A percentile compares a stretch with the other conserved stretches of the same genome.
Evolutionary conservation across 2,797 vertebrate genomes (phyloP).

Genomic region (Hippoglossus hippoglossus): DNA sequence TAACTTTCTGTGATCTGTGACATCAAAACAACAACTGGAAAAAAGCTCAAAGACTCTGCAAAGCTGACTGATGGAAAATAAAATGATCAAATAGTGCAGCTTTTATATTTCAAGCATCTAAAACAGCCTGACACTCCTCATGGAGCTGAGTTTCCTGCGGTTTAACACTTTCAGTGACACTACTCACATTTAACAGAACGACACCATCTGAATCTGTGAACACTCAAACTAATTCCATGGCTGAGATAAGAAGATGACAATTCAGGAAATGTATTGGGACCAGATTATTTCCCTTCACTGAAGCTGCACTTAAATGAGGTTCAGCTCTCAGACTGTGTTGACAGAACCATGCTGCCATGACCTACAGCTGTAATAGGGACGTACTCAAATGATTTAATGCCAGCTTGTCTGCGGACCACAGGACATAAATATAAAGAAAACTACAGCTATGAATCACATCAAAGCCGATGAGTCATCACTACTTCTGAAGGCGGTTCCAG

Average conservation of each 20-base stretch:
- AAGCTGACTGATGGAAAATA: too few species aligned
- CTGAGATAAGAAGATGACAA: not conserved
- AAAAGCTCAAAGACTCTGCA: too few species aligned
- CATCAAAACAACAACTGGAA: too few species aligned
- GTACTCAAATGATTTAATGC: constrained; percentile 26
- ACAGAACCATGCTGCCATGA: constrained; percentile 16
- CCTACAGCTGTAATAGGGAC: not conserved
- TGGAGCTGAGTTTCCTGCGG: too few species aligned
- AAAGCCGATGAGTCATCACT: not conserved
- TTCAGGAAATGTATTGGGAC: not conserved
- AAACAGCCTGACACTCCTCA: too few species aligned
- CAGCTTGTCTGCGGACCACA: not conserved
- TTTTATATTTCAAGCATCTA: too few species aligned
- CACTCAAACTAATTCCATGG: not conserved
- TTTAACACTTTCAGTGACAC: not conserved
- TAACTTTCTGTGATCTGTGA: too few species aligned
- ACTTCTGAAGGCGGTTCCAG: not conserved
- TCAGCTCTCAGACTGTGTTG: not conserved
- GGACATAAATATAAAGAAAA: constrained; percentile 8
- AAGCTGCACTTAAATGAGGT: constrained; percentile 1
- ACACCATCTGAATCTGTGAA: not conserved
- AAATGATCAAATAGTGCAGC: too few species aligned
- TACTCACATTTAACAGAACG: not conserved
- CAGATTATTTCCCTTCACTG: constrained; percentile 11
- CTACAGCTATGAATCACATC: constrained; percentile 10